A percentile compares a stretch with the other conserved stretches of the same genome.
Evolutionary conservation across 2,888 invertebrate species (phyloP).

Genomic region (Anodontia alba): DNA sequence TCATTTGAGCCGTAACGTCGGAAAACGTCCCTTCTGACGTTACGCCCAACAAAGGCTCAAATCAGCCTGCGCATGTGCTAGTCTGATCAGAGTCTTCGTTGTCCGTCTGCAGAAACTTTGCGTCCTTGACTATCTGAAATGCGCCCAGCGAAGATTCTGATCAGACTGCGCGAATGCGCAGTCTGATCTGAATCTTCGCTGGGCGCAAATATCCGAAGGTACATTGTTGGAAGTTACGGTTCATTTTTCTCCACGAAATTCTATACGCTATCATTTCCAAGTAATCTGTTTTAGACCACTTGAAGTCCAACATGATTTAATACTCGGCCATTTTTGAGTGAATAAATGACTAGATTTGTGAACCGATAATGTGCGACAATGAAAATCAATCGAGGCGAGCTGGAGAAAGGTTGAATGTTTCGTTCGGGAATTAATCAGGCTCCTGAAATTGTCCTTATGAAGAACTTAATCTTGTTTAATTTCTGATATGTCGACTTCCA

Average conservation of each 20-base stretch:
- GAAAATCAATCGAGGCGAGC: constrained; percentile 49
- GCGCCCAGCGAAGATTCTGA: too few relatives aligned
- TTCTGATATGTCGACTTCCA: constrained; percentile 26
- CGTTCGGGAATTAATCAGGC: constrained; percentile 48
- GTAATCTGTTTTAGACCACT: constrained; percentile 25
- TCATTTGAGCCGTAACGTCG: too few relatives aligned
- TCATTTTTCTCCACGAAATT: constrained; percentile 17
- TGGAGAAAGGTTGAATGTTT: constrained; percentile 30
- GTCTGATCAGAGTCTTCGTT: too few relatives aligned
- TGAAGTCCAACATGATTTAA: constrained; percentile 21
- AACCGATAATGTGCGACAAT: constrained; percentile 38
- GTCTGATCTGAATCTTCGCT: too few relatives aligned
- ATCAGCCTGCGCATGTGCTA: too few relatives aligned
- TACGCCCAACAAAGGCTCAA: too few relatives aligned
- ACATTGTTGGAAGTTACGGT: too few relatives aligned
- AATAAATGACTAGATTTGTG: constrained; percentile 42
- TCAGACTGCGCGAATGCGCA: too few relatives aligned
- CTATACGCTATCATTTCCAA: constrained; percentile 21
- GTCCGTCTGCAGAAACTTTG: too few relatives aligned
- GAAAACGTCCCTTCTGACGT: too few relatives aligned
- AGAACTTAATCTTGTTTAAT: constrained; percentile 48
- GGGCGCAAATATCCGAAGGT: too few relatives aligned
- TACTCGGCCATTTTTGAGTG: constrained; percentile 26
- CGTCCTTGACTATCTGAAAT: too few relatives aligned
- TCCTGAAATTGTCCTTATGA: constrained; percentile 25